Conservation (phyloP, 1,140 invertebrate genomes). For the Neodiprion virginianus region DNA sequence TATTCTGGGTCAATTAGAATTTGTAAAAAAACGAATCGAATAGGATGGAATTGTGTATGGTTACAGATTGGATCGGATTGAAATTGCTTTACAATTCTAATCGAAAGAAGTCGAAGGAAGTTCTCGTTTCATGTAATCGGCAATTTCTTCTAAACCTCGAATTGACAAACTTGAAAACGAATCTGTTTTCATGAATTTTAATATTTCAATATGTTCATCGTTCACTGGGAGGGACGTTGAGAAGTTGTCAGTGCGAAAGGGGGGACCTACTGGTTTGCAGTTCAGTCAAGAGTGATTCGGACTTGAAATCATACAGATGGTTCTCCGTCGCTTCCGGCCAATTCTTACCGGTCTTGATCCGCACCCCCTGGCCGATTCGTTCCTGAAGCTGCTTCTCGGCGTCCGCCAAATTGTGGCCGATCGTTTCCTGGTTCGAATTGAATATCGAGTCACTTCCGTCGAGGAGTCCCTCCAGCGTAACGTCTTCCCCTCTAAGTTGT, state of each 20-base stretch:
- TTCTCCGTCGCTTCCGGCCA: slow-evolving; percentile 14
- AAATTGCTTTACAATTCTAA: too few species aligned
- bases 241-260: slow-evolving; percentile 19
- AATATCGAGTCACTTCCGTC: slow-evolving; percentile 57
- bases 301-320: slow-evolving; percentile 26
- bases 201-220: not conserved
- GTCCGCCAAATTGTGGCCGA: slow-evolving; percentile 31
- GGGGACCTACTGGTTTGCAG: slow-evolving; percentile 17
- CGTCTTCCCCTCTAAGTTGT: slow-evolving; percentile 59
- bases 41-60: too few species aligned
- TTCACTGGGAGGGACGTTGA: not conserved
- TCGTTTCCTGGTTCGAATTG: slow-evolving; percentile 45
- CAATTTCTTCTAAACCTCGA: too few species aligned
- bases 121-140: too few species aligned
- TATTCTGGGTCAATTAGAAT: too few species aligned
- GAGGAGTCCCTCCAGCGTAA: slow-evolving; percentile 54
- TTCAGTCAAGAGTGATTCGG: slow-evolving; percentile 6
- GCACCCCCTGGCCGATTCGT: slow-evolving; percentile 39
- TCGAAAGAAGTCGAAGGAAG: too few species aligned
- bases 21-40: too few species aligned
- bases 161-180: too few species aligned
- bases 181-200: not conserved
- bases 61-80: too few species aligned
- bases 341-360: slow-evolving; percentile 33
- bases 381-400: slow-evolving; percentile 43